Conservation (phyloP, 1,140 invertebrate genomes). For the Oppia nitens region DNA sequence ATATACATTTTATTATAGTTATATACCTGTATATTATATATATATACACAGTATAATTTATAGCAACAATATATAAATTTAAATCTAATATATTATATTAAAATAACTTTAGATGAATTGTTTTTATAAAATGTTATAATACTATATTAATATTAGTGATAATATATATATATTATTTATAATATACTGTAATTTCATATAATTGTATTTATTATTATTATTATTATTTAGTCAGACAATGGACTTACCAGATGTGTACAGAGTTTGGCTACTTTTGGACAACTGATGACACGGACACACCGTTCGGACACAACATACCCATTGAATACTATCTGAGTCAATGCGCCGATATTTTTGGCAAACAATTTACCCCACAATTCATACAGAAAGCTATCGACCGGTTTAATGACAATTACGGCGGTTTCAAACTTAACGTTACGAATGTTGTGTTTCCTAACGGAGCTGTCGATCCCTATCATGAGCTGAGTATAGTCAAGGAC, state of each 20-base stretch:
- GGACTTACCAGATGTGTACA: slow-evolving; percentile 87
- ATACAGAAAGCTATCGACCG: slow-evolving; percentile 41
- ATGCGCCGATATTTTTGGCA: slow-evolving; percentile 59
- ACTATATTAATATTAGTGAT: no score
- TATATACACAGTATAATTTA: no score
- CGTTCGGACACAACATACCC: slow-evolving; percentile 62
- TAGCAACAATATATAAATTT: no score
- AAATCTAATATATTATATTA: no score
- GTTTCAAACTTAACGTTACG: slow-evolving; percentile 43
- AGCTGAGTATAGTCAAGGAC: slow-evolving; percentile 37
- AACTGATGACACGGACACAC: slow-evolving; percentile 46
- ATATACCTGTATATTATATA: no score
- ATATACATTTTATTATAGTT: no score
- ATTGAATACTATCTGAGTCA: slow-evolving; percentile 60
- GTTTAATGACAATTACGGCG: slow-evolving; percentile 67
- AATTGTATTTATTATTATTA: no score
- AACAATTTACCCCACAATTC: slow-evolving; percentile 40
- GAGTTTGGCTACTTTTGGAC: slow-evolving; percentile 91
- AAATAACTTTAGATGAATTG: no score
- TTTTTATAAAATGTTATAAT: no score
- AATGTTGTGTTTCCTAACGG: slow-evolving; percentile 76
- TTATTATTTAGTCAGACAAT: slow-evolving; percentile 54
- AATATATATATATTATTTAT: no score
- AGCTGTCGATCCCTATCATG: slow-evolving; percentile 82
- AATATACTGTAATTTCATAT: no score